Conservation (phyloP, 1,140 invertebrate genomes). For the Maconellicoccus hirsutus region DNA sequence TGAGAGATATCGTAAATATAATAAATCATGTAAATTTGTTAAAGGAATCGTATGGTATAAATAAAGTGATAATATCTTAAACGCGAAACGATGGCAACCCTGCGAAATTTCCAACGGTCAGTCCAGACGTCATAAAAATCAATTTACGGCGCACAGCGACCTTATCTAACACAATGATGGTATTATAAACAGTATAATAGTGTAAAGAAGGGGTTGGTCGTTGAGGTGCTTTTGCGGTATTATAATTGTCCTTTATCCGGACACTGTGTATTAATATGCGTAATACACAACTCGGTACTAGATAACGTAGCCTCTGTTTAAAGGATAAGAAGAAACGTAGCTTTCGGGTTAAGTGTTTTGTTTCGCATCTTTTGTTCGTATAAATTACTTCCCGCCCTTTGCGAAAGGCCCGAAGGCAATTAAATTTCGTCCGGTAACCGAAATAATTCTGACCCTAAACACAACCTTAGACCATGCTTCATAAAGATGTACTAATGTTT, state of each 20-base stretch:
- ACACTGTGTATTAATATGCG: constrained; percentile 8
- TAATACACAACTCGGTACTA: constrained; percentile 3
- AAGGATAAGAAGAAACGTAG: constrained; percentile 8
- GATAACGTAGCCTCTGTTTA: not conserved
- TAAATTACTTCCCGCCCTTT: not conserved
- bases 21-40: not conserved
- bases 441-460: not conserved
- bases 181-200: constrained; percentile 6
- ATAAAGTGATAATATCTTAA: not conserved
- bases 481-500: not conserved
- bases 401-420: constrained; percentile 5
- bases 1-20: not conserved
- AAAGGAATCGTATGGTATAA: not conserved
- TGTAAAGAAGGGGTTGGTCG: not conserved
- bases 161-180: constrained; percentile 3
- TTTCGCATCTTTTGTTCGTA: constrained; percentile 8
- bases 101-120: not conserved
- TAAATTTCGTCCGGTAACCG: constrained; percentile 2
- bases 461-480: not conserved
- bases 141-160: not conserved
- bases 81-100: not conserved
- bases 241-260: constrained; percentile 8
- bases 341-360: constrained; percentile 7
- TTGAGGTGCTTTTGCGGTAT: constrained; percentile 7
- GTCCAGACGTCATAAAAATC: constrained; percentile 7